phyloP scores from a whole-genome alignment of 23 tunicate genomes.

The Botrylloides violaceus region DNA sequence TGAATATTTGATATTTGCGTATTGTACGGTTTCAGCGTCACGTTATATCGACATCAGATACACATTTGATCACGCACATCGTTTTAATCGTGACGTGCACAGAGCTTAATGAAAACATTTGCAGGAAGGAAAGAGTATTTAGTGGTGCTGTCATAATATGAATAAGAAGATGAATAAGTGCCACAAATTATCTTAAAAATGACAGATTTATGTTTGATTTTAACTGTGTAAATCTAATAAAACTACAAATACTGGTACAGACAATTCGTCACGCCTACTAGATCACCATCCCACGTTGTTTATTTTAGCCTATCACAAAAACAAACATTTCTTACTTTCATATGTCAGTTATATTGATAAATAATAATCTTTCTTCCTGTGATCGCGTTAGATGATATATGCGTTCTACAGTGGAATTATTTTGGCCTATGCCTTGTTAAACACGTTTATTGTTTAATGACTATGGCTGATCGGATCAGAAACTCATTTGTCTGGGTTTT shows the following conservation, averaged over 20 bases:
- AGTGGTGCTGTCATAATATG: neutral
- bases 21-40: too few species aligned
- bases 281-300: neutral
- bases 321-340: too few species aligned
- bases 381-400: constrained; percentile 1
- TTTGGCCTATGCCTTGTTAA: too few species aligned
- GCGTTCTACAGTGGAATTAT: too few species aligned
- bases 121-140: neutral
- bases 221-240: too few species aligned
- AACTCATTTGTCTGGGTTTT: too few species aligned
- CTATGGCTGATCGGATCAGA: too few species aligned
- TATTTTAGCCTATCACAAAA: neutral
- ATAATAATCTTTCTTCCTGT: neutral
- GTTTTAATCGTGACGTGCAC: neutral
- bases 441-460: too few species aligned
- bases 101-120: neutral
- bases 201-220: neutral
- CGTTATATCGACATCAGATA: too few species aligned
- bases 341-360: neutral
- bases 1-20: too few species aligned
- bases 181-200: neutral
- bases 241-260: neutral
- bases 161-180: neutral
- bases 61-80: too few species aligned
- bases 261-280: neutral